Conservation (phyloP, 1,140 invertebrate genomes). For the Drosophila varians region DNA sequence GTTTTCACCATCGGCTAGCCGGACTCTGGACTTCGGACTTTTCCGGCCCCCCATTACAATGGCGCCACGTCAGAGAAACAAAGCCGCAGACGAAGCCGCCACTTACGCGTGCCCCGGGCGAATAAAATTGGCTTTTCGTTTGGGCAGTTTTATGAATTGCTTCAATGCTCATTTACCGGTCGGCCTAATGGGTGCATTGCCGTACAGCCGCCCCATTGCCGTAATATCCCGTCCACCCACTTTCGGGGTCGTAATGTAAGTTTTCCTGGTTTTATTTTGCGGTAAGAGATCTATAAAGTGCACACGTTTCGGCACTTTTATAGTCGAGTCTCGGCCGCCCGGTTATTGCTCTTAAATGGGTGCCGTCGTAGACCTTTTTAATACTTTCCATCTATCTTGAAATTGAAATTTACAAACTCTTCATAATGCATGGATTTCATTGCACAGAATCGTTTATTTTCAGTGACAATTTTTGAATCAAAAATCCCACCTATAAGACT, state of each 20-base stretch:
- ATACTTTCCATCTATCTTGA: neutral
- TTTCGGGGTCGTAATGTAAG: slow-evolving; percentile 19
- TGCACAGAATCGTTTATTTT: no score
- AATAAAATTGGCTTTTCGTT: slow-evolving; percentile 70
- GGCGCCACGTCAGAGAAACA: slow-evolving; percentile 53
- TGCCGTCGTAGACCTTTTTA: neutral
- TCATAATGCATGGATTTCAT: no score
- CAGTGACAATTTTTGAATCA: no score
- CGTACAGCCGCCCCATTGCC: slow-evolving; percentile 18
- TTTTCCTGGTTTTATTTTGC: slow-evolving; percentile 3
- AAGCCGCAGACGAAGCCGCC: slow-evolving; percentile 14
- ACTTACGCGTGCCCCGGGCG: slow-evolving; percentile 61
- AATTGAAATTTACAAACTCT: neutral
- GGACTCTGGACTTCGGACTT: slow-evolving; percentile 13
- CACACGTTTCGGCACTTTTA: slow-evolving; percentile 45
- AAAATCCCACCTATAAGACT: no score
- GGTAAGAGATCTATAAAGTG: slow-evolving; percentile 59
- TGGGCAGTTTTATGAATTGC: slow-evolving; percentile 77
- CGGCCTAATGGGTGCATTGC: slow-evolving; percentile 75
- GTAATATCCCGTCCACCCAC: slow-evolving; percentile 29
- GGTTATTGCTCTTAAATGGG: neutral
- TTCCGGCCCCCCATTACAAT: slow-evolving; percentile 51
- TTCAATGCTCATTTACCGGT: slow-evolving; percentile 80
- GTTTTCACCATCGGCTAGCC: slow-evolving; percentile 71
- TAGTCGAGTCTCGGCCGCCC: slow-evolving; percentile 5